Evolutionary conservation across 37 sponge, comb jelly and placozoan species (phyloP).

Genomic region (Ephydatia muelleri): DNA sequence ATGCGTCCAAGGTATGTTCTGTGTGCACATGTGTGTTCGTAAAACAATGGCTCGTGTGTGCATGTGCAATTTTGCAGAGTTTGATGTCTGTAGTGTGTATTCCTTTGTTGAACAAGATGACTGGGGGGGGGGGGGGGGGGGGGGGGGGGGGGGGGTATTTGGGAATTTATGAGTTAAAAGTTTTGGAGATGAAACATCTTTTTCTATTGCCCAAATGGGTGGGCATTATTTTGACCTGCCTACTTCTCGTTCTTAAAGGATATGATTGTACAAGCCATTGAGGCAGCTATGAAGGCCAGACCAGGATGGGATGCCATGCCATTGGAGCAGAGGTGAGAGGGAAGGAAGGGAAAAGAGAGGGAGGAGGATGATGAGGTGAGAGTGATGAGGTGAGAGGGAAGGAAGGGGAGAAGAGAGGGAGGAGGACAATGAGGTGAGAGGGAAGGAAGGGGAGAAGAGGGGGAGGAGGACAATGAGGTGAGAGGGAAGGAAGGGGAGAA

Average conservation of each 20-base stretch:
- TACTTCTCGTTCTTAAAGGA: constrained; percentile 29
- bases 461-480: too few relatives aligned
- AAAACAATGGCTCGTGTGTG: not conserved
- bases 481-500: too few relatives aligned
- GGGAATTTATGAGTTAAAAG: too few relatives aligned
- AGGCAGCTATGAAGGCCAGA: constrained; percentile 67
- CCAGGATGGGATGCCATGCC: constrained; percentile 91
- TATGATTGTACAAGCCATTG: constrained; percentile 82
- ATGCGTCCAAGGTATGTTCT: constrained; percentile 60
- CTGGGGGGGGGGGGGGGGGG: not conserved
- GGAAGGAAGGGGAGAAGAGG: too few relatives aligned
- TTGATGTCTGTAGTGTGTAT: not conserved
- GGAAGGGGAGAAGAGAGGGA: too few relatives aligned
- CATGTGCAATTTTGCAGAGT: not conserved
- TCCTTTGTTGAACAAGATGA: not conserved
- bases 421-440: too few relatives aligned
- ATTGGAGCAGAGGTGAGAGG: constrained; percentile 49
- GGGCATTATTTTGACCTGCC: not conserved
- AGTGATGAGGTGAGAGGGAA: too few relatives aligned
- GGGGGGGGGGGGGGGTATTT: not conserved
- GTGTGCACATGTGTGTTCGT: not conserved
- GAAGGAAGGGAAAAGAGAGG: too few relatives aligned
- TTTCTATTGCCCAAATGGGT: not conserved
- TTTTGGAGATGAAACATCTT: too few relatives aligned
- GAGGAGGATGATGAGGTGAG: not conserved